Evolutionary conservation across 2,113 vertebrate genomes (phyloP).

Genomic region (Recurvirostra avosetta): DNA sequence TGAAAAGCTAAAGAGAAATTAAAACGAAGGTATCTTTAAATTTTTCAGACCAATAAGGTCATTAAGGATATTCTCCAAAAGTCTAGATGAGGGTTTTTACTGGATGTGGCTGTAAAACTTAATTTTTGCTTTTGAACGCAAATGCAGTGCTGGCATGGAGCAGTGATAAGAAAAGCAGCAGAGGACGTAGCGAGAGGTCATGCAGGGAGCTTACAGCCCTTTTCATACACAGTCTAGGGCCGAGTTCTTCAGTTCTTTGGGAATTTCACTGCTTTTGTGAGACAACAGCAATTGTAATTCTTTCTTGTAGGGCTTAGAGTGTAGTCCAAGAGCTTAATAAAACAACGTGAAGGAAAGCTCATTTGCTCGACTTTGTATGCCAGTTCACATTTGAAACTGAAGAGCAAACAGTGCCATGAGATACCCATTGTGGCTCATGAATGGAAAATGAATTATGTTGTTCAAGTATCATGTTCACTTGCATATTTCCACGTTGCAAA

Average conservation of each 20-base stretch:
- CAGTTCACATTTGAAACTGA: conserved; percentile 53
- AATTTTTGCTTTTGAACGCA: not conserved
- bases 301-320: conserved; percentile 11
- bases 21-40: conserved; percentile 45
- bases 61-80: conserved; percentile 1
- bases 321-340: conserved; percentile 31
- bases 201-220: not conserved
- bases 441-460: conserved; percentile 67
- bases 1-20: conserved; percentile 32
- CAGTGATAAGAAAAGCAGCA: not conserved
- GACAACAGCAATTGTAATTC: conserved; percentile 24
- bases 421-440: conserved; percentile 65
- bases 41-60: conserved; percentile 17
- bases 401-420: conserved; percentile 53
- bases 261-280: conserved; percentile 28
- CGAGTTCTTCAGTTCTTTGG: conserved; percentile 1
- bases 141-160: not conserved
- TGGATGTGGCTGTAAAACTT: not conserved
- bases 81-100: not conserved
- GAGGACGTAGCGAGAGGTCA: not conserved
- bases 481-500: conserved; percentile 67
- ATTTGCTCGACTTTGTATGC: conserved; percentile 48
- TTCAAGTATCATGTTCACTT: conserved; percentile 65
- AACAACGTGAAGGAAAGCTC: conserved; percentile 28
- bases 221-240: not conserved